A percentile compares a stretch with the other conserved stretches of the same genome.
Evolutionary conservation across 2,113 vertebrate genomes (phyloP).

Genomic region (Calidris pugnax): DNA sequence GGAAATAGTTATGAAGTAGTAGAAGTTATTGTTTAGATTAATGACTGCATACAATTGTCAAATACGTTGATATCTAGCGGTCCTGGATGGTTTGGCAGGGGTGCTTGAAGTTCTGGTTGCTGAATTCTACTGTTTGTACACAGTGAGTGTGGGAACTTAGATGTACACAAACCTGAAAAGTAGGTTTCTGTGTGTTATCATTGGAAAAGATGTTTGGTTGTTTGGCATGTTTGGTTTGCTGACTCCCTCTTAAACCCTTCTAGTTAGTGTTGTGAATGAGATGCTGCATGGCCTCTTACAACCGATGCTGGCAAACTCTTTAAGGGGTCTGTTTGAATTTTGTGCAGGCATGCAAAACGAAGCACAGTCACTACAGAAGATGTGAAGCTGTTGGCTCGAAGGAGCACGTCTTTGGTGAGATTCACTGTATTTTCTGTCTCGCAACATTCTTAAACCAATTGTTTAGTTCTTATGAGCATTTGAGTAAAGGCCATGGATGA

Average conservation of each 20-base stretch:
- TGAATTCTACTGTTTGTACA: neutral
- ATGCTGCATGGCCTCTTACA: neutral
- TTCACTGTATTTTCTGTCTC: neutral
- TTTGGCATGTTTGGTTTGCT: neutral
- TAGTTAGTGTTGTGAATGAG: neutral
- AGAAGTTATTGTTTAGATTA: neutral
- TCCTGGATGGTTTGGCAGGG: neutral
- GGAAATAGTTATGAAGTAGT: neutral
- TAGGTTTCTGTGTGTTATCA: neutral
- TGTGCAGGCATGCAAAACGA: conserved; percentile 91
- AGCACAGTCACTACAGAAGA: conserved; percentile 86
- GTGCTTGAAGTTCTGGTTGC: neutral
- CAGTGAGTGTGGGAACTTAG: neutral
- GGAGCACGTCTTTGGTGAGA: conserved; percentile 89
- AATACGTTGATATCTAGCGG: neutral
- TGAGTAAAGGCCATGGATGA: neutral
- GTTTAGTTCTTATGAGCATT: conserved; percentile 19
- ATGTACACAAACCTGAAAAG: neutral
- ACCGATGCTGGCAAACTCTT: neutral
- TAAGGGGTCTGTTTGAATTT: neutral
- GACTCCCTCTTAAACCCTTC: neutral
- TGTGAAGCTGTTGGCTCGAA: conserved; percentile 89
- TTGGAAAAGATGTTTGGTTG: neutral
- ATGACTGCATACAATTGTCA: neutral
- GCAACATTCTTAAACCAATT: neutral